Base-by-base conservation (phyloP, 23 tunicate species). In the Phallusia fumigata region DNA sequence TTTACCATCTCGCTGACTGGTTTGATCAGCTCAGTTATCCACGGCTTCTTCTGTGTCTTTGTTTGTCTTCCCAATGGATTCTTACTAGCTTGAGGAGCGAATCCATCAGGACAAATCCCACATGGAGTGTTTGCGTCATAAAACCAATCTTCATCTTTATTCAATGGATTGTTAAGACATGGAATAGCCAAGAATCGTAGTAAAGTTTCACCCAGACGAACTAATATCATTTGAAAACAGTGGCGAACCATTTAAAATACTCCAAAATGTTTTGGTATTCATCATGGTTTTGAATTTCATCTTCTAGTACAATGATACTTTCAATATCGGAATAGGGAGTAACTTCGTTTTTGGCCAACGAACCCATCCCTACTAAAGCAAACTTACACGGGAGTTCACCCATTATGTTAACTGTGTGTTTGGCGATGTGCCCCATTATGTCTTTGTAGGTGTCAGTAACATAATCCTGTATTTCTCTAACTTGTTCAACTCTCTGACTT, bases 291-390 rank as follows among this genome's bases (percentile, higher is more conserved):
- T 74, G 51, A 32, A 87, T 53, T 22, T 81, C 90, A 3, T 87
- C 90, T 32, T 87, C 85, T 10, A 87, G 53, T 10, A 87, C 36
- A 6, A 87, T 87, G 18, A 81, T 79, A 40, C 58, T 53, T 52
- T 87, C 90, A 33, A 87, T 81, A 87, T 87, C 90, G 0, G 89
- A 86, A 50, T 86, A 86, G 6, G 79, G 79, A 80, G 89, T 86
- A 24, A 80, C 69, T 36, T 86, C 89, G 21, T 73, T 35, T 6
- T 84, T 75, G 3, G 84, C 89, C 31, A 86, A 49, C 3, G 89
- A 86, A 30, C 89, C 89, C 35, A 80, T 18, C 5, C 89, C 89
- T 22, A 80, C 74, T 13, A 53, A 36, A 36, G 80, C 79, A 33
- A 36, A 86, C 34, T 45, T n/a, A 36, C 89, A 86, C 0, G 89